Percentiles rank a stretch among this genome's conserved stretches.
These are phyloP conservation scores for Sitobion miscanthi DNA, from an alignment of 1,140 invertebrate genomes.

Conservation along the genomic window DNA sequence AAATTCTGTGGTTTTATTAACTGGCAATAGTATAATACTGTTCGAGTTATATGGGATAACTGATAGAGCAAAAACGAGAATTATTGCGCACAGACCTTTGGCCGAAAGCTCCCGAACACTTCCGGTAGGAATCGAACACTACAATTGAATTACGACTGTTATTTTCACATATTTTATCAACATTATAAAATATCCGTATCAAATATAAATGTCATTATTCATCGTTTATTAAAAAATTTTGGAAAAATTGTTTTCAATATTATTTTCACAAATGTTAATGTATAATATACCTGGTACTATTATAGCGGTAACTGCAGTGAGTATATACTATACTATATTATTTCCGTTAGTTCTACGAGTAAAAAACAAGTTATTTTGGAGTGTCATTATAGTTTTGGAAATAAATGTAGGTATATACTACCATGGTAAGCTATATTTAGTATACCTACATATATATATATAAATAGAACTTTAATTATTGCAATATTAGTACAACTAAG, in stretches of 20 bases:
- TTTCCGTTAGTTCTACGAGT: neutral
- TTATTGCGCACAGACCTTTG: neutral
- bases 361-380: neutral
- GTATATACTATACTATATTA: no score
- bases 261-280: neutral
- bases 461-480: no score
- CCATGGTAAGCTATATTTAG: no score
- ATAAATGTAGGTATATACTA: neutral
- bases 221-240: neutral
- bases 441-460: no score
- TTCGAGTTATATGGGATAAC: neutral
- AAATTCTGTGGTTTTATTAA: neutral
- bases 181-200: neutral
- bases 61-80: slow-evolving; percentile 15
- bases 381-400: neutral
- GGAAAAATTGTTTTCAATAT: neutral
- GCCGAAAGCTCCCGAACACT: slow-evolving; percentile 22
- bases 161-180: neutral
- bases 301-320: no score
- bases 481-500: no score
- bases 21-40: slow-evolving; percentile 22
- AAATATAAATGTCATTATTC: neutral
- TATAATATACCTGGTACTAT: neutral
- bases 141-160: slow-evolving; percentile 7
- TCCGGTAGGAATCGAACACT: slow-evolving; percentile 39